These are phyloP conservation scores for chimpanzee (Pan troglodytes) DNA, from an alignment of 2,113 vertebrate species.

Conservation along the genomic window DNA sequence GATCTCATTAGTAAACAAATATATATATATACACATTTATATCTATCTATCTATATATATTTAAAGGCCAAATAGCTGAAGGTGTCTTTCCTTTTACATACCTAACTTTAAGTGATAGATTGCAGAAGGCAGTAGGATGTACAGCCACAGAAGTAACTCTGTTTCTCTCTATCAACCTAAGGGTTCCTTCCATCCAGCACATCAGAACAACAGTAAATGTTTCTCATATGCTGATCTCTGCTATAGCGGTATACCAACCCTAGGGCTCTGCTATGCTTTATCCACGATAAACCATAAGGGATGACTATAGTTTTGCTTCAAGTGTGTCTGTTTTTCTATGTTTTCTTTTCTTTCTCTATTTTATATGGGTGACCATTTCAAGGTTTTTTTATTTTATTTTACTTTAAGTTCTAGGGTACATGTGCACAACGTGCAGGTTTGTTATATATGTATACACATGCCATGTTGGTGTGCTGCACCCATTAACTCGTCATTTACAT, in stretches of 20 bases:
- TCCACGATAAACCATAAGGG: background rate
- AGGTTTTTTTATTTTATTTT: no score
- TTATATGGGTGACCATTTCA: background rate
- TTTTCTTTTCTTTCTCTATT: background rate
- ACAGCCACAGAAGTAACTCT: background rate
- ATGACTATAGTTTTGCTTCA: background rate
- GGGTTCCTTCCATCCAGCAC: background rate
- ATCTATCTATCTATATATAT: no score
- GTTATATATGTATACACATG: no score
- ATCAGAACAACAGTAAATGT: background rate
- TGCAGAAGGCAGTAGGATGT: background rate
- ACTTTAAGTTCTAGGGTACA: no score
- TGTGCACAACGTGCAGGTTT: no score
- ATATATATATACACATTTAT: no score
- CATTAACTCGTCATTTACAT: no score
- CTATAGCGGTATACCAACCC: background rate
- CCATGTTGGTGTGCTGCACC: no score
- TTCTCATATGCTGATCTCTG: background rate
- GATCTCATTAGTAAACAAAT: background rate
- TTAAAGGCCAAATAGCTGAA: background rate
- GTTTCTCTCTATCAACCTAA: background rate
- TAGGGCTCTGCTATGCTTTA: background rate
- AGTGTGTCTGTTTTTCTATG: background rate
- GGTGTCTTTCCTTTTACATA: background rate
- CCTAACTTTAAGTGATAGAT: background rate